Evolutionary conservation across 1,140 invertebrate genomes (phyloP).

Genomic region (Bombus polaris): DNA sequence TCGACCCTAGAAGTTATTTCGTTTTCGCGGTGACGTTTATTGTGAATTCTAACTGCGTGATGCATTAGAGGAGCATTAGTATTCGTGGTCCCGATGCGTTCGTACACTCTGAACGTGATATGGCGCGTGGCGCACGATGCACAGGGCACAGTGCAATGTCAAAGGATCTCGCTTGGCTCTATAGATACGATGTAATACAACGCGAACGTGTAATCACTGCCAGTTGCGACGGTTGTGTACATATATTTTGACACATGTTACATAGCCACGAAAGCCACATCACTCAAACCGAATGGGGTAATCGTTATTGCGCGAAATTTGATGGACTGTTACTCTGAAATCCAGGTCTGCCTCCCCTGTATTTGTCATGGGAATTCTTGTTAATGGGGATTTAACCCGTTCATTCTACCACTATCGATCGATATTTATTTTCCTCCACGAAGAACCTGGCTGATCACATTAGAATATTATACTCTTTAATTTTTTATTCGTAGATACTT

Average conservation of each 20-base stretch:
- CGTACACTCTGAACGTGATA: slow-evolving; percentile 66
- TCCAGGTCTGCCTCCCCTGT: background rate
- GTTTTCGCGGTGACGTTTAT: slow-evolving; percentile 41
- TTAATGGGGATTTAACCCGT: background rate
- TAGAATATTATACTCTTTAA: background rate
- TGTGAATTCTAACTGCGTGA: slow-evolving; percentile 67
- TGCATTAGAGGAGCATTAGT: slow-evolving; percentile 74
- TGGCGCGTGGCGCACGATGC: slow-evolving; percentile 56
- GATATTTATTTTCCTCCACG: background rate
- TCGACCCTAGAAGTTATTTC: background rate
- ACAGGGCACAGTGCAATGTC: slow-evolving; percentile 37
- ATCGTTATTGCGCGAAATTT: slow-evolving; percentile 55
- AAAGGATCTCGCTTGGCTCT: slow-evolving; percentile 51
- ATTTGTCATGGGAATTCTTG: slow-evolving; percentile 26
- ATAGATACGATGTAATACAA: slow-evolving; percentile 46
- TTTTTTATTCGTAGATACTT: too few relatives aligned
- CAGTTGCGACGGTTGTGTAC: slow-evolving; percentile 45
- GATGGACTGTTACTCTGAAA: slow-evolving; percentile 42
- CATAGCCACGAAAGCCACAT: slow-evolving; percentile 24
- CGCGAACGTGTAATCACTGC: slow-evolving; percentile 59
- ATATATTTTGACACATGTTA: slow-evolving; percentile 53
- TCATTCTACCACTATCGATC: background rate
- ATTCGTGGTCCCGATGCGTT: slow-evolving; percentile 64
- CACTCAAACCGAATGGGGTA: slow-evolving; percentile 42
- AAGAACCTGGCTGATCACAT: too few relatives aligned